phyloP scores from a whole-genome alignment of 2,888 invertebrate genomes.

The Amitus sp. region DNA sequence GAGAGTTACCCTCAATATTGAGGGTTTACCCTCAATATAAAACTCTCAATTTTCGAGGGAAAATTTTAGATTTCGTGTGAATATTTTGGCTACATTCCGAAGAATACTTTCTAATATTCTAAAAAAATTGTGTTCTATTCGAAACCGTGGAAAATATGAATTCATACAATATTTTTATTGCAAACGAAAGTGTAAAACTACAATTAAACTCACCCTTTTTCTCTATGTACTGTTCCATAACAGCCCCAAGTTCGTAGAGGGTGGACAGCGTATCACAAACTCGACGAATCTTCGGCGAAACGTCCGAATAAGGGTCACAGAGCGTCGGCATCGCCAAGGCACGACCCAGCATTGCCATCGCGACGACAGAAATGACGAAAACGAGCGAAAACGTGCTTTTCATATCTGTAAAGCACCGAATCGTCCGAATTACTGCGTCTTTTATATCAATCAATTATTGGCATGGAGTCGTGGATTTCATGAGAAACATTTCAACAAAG shows the following conservation, averaged over 20 bases:
- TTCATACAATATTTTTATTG: constrained; percentile 7
- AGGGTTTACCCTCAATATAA: no score
- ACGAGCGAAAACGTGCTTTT: constrained; percentile 41
- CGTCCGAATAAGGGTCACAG: constrained; percentile 71
- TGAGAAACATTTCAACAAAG: no score
- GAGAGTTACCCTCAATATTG: no score
- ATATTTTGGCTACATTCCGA: no score
- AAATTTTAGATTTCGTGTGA: no score
- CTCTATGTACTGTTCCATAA: constrained; percentile 70
- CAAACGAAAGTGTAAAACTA: neutral
- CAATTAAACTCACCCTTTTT: constrained; percentile 68
- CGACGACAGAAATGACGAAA: constrained; percentile 41
- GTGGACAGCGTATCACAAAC: constrained; percentile 76
- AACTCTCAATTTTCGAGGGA: no score
- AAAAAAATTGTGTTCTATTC: neutral
- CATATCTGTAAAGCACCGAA: constrained; percentile 43
- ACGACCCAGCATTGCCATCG: constrained; percentile 55
- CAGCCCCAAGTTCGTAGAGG: constrained; percentile 72
- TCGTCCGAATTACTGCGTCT: neutral
- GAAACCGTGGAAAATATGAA: neutral
- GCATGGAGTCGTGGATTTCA: no score
- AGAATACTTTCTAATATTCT: no score
- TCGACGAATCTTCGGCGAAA: constrained; percentile 72
- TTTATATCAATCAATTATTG: no score
- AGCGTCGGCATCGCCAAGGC: constrained; percentile 66